Base-by-base conservation (phyloP, 2,113 vertebrate genomes). In the Caracal caracal region DNA sequence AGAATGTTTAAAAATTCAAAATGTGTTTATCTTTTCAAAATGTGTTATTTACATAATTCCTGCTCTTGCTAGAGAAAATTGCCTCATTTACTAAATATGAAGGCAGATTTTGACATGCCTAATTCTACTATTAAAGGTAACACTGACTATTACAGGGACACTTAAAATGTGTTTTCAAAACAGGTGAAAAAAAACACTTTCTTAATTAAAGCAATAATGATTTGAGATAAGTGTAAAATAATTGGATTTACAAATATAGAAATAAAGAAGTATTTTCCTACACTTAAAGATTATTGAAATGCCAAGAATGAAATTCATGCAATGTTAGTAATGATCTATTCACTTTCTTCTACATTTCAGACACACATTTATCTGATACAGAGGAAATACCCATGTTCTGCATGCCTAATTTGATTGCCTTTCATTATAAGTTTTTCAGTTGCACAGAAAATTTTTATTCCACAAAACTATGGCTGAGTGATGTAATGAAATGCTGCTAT, bases 391-490 rank as follows among this genome's bases (percentile, higher is more conserved):
- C 11, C 8, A 47, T 33, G 20, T 85, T 88, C 82, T 93, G 10
- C 53, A n/a, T 88, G 43, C 24, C 61, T 93, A 28, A 16, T 94
- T 88, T 95, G 43, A 93, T 51, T 88, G 35, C 47, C 88, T 93
- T 95, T 76, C 49, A 88, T 94, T 78, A 66, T 2, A 49, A 93
- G 11, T 65, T n/a, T 17, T 97, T 93, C 86, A 88, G 71, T 91
- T 88, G 16, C 43, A 78, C 30, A 66, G 30, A 84, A 94, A 96
- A 95, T 17, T 63, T 80, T 86, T 51, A 88, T 82, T 91, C 61
- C 20, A 73, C 24, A 93, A 79, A 85, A 80, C 28, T 78, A 37
- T 82, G 49, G 3, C 76, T 95, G 73, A 97, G 10, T 94, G n/a
- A 53, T 91, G 17, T 35, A 78, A 63, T 68, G 37, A 97, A 82